Conservation (phyloP, 1,140 invertebrate species). For the Calosoma granatense region DNA sequence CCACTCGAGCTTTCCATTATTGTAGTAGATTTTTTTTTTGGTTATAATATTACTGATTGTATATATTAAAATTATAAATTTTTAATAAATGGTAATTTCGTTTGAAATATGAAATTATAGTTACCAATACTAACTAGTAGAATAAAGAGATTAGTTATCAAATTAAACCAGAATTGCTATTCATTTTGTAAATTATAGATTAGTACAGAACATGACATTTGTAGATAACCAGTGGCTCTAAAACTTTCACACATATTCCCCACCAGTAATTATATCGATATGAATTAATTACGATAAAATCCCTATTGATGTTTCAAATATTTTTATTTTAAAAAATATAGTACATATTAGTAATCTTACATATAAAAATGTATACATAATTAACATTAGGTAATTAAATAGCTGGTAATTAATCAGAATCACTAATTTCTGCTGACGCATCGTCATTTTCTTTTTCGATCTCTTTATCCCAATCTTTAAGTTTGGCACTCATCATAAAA, state of each 20-base stretch:
- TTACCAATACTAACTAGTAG: too few species aligned
- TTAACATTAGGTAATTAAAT: too few species aligned
- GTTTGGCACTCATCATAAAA: slow-evolving; percentile 77
- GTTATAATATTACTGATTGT: too few species aligned
- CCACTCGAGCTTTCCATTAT: too few species aligned
- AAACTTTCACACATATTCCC: background rate
- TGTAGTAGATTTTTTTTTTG: background rate
- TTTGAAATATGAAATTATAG: too few species aligned
- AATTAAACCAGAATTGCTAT: too few species aligned
- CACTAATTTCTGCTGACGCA: slow-evolving; percentile 18
- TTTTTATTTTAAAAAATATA: background rate
- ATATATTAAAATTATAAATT: too few species aligned
- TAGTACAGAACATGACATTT: too few species aligned
- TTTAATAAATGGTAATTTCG: too few species aligned
- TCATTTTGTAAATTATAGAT: too few species aligned
- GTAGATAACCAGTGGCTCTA: background rate
- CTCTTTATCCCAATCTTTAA: slow-evolving; percentile 87
- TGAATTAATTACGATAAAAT: background rate
- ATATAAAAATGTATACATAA: too few species aligned
- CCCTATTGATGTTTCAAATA: background rate
- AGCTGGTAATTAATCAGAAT: slow-evolving; percentile 10
- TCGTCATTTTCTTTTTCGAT: slow-evolving; percentile 33
- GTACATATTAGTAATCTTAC: background rate
- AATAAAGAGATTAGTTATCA: too few species aligned
- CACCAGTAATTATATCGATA: background rate